Percentiles rank a stretch among this genome's conserved stretches.
Conservation (phyloP, 2,113 vertebrate genomes). For the Syrmaticus mikado region DNA sequence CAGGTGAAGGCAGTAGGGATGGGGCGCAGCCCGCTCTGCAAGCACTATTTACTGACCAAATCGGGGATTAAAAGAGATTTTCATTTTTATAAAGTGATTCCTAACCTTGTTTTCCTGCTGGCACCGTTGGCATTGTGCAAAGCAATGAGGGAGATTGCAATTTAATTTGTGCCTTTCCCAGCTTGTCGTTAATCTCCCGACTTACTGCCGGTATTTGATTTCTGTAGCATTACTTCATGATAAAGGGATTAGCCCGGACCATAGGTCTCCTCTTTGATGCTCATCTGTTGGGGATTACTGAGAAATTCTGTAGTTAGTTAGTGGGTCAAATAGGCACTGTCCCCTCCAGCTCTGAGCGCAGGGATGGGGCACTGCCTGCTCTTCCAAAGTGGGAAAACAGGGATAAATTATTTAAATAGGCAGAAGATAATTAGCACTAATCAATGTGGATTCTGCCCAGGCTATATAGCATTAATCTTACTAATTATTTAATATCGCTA, state of each 20-base stretch:
- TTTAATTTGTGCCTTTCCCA: slow-evolving; percentile 71
- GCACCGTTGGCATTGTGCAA: background rate
- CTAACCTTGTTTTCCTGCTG: background rate
- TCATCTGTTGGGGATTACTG: slow-evolving; percentile 63
- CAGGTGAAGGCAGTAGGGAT: fast-evolving
- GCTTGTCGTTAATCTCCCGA: slow-evolving; percentile 50
- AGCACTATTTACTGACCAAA: background rate
- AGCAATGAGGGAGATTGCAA: slow-evolving; percentile 20
- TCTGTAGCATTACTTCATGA: slow-evolving; percentile 4
- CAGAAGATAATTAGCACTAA: slow-evolving; percentile 67
- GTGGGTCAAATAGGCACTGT: slow-evolving; percentile 12
- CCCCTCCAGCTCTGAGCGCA: no score
- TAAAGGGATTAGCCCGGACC: slow-evolving; percentile 53
- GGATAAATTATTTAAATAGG: slow-evolving; percentile 51
- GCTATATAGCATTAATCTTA: slow-evolving; percentile 65
- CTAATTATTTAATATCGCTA: slow-evolving; percentile 68
- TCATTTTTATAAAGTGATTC: slow-evolving; percentile 39
- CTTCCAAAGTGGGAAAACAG: background rate
- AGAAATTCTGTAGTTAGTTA: slow-evolving; percentile 28
- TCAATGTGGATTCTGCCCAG: slow-evolving; percentile 62
- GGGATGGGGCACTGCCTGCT: background rate
- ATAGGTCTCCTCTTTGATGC: slow-evolving; percentile 36
- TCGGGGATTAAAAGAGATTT: slow-evolving; percentile 9
- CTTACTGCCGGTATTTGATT: slow-evolving; percentile 43
- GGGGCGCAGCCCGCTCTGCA: fast-evolving